phyloP scores from a whole-genome alignment of 2,113 vertebrate genomes.

The Marmota flaviventris region DNA sequence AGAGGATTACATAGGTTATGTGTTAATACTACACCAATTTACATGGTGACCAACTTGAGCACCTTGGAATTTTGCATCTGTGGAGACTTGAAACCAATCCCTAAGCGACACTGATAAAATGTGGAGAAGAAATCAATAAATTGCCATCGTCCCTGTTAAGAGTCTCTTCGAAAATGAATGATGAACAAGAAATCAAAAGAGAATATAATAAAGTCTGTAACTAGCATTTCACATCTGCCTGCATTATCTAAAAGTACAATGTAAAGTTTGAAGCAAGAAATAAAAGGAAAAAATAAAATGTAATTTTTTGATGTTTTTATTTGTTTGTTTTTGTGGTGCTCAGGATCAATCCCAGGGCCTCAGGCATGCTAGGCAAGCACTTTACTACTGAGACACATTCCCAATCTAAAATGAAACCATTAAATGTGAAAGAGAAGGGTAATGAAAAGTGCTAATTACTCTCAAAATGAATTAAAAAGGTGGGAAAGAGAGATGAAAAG shows the following conservation, averaged over 20 bases:
- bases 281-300: neutral
- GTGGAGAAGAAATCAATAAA: neutral
- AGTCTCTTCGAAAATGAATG: neutral
- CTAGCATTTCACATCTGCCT: neutral
- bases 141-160: neutral
- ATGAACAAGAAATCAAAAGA: neutral
- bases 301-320: neutral
- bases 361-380: too few relatives aligned
- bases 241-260: neutral
- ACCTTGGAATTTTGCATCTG: neutral
- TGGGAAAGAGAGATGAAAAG: neutral
- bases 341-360: too few relatives aligned
- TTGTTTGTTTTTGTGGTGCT: too few relatives aligned
- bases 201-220: neutral
- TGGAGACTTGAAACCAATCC: neutral
- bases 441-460: neutral
- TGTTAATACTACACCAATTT: neutral
- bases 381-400: too few relatives aligned
- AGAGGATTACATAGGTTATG: neutral
- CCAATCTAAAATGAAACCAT: neutral
- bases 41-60: neutral
- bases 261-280: neutral
- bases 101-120: neutral
- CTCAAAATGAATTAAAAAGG: neutral
- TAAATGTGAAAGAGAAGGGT: neutral